A percentile compares a stretch with the other conserved stretches of the same genome.
Conservation (phyloP, 2,888 invertebrate species). For the Diogma glabrata region DNA sequence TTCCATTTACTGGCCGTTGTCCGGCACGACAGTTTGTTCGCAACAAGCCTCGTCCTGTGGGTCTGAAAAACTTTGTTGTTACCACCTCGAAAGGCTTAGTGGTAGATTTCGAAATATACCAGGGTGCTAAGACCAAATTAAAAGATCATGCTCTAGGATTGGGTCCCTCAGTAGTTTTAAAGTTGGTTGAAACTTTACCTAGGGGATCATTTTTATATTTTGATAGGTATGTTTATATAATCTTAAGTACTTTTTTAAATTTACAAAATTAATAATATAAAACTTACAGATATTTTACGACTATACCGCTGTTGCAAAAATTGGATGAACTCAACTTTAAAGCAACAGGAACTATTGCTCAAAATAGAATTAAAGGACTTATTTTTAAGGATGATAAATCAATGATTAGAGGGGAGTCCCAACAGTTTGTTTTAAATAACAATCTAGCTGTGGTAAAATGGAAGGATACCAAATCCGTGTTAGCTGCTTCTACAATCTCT, state of each 20-base stretch:
- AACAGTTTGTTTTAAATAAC: neutral
- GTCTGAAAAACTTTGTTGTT: conserved; percentile 27
- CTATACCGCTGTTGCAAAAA: neutral
- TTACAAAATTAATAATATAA: no score
- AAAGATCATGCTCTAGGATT: neutral
- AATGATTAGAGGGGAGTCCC: neutral
- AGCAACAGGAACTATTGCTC: neutral
- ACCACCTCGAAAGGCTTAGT: conserved; percentile 22
- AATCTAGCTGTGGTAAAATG: neutral
- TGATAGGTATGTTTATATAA: neutral
- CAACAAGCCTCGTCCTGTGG: conserved; percentile 26
- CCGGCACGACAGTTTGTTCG: conserved; percentile 18
- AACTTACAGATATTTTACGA: neutral
- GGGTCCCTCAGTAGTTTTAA: neutral
- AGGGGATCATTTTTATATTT: conserved; percentile 5
- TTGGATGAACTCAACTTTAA: neutral
- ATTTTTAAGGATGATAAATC: neutral
- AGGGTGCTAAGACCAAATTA: conserved; percentile 21
- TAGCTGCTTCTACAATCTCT: neutral
- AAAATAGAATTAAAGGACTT: neutral
- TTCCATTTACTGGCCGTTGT: conserved; percentile 23
- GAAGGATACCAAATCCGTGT: neutral
- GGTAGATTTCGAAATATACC: conserved; percentile 23
- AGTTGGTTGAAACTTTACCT: conserved; percentile 14
- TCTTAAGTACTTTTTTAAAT: neutral